Conservation (phyloP, 2,113 vertebrate species). For the Elephas maximus region DNA sequence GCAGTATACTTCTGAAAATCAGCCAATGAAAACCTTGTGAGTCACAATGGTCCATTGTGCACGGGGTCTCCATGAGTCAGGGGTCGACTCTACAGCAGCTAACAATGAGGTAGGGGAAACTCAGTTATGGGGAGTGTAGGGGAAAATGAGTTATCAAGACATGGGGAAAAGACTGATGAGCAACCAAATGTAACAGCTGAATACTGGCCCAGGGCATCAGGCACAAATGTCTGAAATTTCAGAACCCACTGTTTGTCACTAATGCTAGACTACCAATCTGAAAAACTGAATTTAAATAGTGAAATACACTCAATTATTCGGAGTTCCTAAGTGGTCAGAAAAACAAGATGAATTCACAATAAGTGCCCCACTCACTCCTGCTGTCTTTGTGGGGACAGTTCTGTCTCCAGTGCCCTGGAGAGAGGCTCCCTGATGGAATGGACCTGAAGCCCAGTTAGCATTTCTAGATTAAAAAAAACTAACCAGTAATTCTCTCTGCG, state of each 20-base stretch:
- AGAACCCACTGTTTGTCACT: neutral
- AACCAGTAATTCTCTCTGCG: neutral
- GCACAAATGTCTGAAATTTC: neutral
- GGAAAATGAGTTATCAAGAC: neutral
- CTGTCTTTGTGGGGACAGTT: neutral
- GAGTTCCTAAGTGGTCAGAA: slow-evolving; percentile 12
- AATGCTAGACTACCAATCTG: neutral
- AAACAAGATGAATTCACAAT: slow-evolving; percentile 6
- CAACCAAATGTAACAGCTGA: neutral
- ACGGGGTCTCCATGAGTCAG: neutral
- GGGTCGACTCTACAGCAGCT: neutral
- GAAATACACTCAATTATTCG: slow-evolving; percentile 14
- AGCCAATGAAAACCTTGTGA: neutral
- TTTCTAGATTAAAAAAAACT: neutral
- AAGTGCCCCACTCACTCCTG: neutral
- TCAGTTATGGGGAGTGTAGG: accelerated
- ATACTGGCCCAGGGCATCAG: neutral
- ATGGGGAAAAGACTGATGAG: neutral
- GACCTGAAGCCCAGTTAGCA: neutral
- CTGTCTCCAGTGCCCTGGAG: neutral
- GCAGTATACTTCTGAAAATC: neutral
- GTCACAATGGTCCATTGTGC: neutral
- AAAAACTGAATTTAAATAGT: slow-evolving; percentile 51
- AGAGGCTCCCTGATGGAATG: neutral
- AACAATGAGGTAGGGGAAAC: neutral